Percentiles rank a stretch among this genome's conserved stretches.
Evolutionary conservation across 2,797 vertebrate genomes (phyloP).

Genomic region (Varecia variegata): DNA sequence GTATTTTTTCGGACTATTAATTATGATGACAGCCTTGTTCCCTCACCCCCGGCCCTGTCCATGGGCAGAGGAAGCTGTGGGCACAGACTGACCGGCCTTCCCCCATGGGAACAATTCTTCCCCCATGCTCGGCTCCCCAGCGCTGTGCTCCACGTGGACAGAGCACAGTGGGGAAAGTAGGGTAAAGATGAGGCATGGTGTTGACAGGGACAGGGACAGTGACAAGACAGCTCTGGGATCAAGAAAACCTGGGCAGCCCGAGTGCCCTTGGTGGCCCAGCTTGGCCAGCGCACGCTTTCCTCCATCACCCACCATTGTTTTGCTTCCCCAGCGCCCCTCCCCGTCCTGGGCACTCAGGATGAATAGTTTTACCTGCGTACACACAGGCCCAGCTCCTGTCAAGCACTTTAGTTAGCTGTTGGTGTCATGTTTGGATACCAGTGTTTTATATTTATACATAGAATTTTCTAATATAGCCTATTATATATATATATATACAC

Average conservation of each 20-base stretch:
- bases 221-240: neutral
- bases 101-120: neutral
- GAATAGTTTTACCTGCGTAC: neutral
- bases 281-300: neutral
- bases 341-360: slow-evolving; percentile 3
- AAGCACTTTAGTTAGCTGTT: slow-evolving; percentile 75
- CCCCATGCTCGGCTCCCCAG: neutral
- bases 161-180: neutral
- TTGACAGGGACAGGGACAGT: neutral
- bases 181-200: neutral
- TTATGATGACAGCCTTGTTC: neutral
- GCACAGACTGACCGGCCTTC: neutral
- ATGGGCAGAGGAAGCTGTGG: neutral
- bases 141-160: neutral
- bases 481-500: neutral
- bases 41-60: neutral
- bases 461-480: slow-evolving; percentile 79
- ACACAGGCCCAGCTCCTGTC: neutral
- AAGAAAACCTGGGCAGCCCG: neutral
- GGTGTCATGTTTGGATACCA: slow-evolving; percentile 75
- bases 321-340: neutral
- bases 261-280: neutral
- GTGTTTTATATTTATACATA: slow-evolving; percentile 80
- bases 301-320: neutral
- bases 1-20: neutral